A percentile compares a stretch with the other conserved stretches of the same genome.
Conservation (phyloP, 1,140 invertebrate species). For the Zaprionus davidi region DNA sequence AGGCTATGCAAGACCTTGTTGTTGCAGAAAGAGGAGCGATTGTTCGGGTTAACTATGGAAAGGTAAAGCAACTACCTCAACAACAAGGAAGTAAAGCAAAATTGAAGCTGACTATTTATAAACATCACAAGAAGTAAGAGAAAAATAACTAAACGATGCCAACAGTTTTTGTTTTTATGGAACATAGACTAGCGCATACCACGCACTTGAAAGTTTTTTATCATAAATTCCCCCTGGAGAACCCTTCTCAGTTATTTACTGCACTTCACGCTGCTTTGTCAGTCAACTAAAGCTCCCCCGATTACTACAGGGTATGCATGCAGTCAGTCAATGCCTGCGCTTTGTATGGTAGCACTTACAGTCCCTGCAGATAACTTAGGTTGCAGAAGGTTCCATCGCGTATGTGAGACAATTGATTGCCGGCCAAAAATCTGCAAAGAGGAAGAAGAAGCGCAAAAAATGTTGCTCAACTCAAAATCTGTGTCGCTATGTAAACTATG, state of each 20-base stretch:
- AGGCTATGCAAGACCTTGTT: neutral
- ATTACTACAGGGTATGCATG: constrained; percentile 6
- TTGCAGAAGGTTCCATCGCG: constrained; percentile 77
- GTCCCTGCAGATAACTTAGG: constrained; percentile 75
- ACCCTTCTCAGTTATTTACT: too few relatives aligned
- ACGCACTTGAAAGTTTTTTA: too few relatives aligned
- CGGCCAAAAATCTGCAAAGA: constrained; percentile 81
- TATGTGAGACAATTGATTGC: constrained; percentile 76
- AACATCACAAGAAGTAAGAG: neutral
- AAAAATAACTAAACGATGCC: neutral
- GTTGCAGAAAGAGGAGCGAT: neutral
- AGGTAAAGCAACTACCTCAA: too few relatives aligned
- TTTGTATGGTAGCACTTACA: constrained; percentile 71
- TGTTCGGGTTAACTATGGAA: too few relatives aligned
- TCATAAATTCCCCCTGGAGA: too few relatives aligned
- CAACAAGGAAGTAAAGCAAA: too few relatives aligned
- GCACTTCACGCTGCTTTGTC: too few relatives aligned
- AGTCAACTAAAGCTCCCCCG: neutral
- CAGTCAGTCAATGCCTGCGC: constrained; percentile 2
- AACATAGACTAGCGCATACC: too few relatives aligned
- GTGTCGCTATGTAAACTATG: constrained; percentile 15
- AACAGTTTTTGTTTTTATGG: too few relatives aligned
- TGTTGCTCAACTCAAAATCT: constrained; percentile 16
- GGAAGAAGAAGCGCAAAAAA: constrained; percentile 11
- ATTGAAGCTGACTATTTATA: neutral